Evolutionary conservation across 1,140 invertebrate genomes (phyloP), one percentile per base, ranked within the genome.

Genomic region (Sinonovacula constricta): DNA sequence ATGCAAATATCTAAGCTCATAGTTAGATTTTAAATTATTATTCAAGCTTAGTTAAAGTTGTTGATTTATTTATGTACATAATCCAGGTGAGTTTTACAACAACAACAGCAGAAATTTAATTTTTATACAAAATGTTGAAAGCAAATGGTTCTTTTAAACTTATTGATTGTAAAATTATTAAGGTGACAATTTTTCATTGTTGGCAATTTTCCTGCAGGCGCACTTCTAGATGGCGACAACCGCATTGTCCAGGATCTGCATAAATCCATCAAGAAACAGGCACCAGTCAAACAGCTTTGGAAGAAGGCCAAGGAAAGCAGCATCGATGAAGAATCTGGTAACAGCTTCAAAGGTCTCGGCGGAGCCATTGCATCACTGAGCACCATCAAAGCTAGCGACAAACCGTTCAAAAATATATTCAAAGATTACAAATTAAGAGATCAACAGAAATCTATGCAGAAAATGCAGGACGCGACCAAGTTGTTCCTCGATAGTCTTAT

Each of bases 241-340:
- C 80, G 54, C 53, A 66, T 81, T 14, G 80, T 86, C 7, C 70
- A 71, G 2, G 86, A 87, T 54, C 76, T 86, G 12, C 86, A 87
- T 60, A 83, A 82, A 31, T 87, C 86, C 15, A 83, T 87, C 59
- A 83, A 82, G 67, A 79, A 74, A n/a, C 83, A 80, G 67, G 78
- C 82, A 15, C 83, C 83, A 14, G 80, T 84, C 2, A 83, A 82
- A 78, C 69, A 84, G 45, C 62, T 84, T 4, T 87, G 80, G 81
- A 74, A 66, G 45, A 85, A 80, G 36, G 81, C 83, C 0, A 83
- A 83, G 12, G 81, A 80, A 51, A 68, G 59, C 7, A 51, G 63
- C 14, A 34, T 28, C 0, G 66, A 53, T 24, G 83, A 80, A 15
- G 83, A 84, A 10, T 62, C 77, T 0, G 72, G 81, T 14, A n/a